Percentiles rank a stretch among this genome's conserved stretches.
Evolutionary conservation across 2,797 vertebrate species (phyloP).

Genomic region (Betta splendens): DNA sequence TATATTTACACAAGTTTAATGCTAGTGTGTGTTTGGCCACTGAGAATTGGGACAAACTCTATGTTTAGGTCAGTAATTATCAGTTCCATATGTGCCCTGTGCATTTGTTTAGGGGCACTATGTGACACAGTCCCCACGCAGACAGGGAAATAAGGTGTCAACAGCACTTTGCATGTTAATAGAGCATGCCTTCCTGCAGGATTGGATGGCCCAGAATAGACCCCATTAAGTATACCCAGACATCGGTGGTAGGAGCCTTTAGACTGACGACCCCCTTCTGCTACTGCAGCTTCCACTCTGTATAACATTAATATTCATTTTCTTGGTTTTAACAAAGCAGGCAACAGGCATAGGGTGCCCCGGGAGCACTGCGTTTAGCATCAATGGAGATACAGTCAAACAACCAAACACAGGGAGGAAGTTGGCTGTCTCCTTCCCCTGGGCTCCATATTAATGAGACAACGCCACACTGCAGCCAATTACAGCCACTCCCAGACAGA

Average conservation of each 20-base stretch:
- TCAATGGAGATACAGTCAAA: constrained; percentile 82
- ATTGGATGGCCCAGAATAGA: constrained; percentile 41
- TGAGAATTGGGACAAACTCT: constrained; percentile 14
- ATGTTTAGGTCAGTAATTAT: constrained; percentile 19
- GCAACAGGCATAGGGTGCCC: constrained; percentile 71
- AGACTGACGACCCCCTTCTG: constrained; percentile 61
- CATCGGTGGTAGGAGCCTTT: constrained; percentile 45
- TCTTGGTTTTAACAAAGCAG: constrained; percentile 80
- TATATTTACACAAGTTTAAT: constrained; percentile 15
- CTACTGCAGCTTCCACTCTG: constrained; percentile 51
- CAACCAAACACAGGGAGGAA: constrained; percentile 80
- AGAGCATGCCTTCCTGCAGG: constrained; percentile 39
- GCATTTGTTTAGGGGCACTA: constrained; percentile 14
- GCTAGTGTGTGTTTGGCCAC: neutral
- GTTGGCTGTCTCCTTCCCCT: constrained; percentile 80
- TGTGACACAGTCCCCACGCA: constrained; percentile 15
- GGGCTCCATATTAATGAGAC: constrained; percentile 84
- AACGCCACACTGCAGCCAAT: constrained; percentile 80
- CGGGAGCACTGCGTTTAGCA: constrained; percentile 74
- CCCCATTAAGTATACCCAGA: constrained; percentile 58
- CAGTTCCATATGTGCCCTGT: constrained; percentile 1
- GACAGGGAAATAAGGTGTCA: constrained; percentile 48
- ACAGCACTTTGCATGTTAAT: constrained; percentile 45
- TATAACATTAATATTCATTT: constrained; percentile 81
- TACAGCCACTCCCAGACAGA: constrained; percentile 81